These are phyloP conservation scores for Melanostoma mellinum DNA, from an alignment of 2,888 invertebrate genomes.

Conservation along the genomic window DNA sequence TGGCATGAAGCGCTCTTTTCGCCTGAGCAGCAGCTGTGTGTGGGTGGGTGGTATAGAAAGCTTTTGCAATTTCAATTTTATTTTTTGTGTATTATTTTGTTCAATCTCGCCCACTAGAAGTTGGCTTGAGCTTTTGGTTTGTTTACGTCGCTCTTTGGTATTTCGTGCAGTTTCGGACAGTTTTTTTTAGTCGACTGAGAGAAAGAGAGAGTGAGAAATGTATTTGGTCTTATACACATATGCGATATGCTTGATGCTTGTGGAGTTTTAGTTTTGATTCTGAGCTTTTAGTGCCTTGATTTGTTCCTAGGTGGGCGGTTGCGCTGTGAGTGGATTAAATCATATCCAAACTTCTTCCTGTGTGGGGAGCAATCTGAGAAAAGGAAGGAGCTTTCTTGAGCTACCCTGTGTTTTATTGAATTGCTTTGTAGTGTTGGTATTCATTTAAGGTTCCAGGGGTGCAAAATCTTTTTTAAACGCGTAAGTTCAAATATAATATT, in stretches of 20 bases:
- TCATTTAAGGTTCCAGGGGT: constrained; percentile 34
- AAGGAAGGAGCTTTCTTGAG: constrained; percentile 40
- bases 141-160: constrained; percentile 61
- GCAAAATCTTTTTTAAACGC: constrained; percentile 48
- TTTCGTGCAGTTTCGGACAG: constrained; percentile 61
- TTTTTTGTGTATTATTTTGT: background rate
- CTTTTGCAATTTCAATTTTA: constrained; percentile 30
- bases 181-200: constrained; percentile 14
- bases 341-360: constrained; percentile 32
- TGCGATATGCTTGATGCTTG: background rate
- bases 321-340: constrained; percentile 64
- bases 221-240: background rate
- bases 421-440: constrained; percentile 10
- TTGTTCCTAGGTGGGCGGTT: constrained; percentile 65
- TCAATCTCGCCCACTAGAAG: constrained; percentile 25
- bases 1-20: constrained; percentile 58
- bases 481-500: constrained; percentile 22
- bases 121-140: constrained; percentile 54
- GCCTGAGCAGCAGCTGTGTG: constrained; percentile 43
- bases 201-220: constrained; percentile 12
- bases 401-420: constrained; percentile 23
- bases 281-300: constrained; percentile 69
- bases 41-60: constrained; percentile 53
- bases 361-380: constrained; percentile 21
- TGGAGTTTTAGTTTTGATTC: background rate